Evolutionary conservation across 1,140 invertebrate species (phyloP), one percentile per base, ranked within the genome.

Genomic region (Heliconius congener): DNA sequence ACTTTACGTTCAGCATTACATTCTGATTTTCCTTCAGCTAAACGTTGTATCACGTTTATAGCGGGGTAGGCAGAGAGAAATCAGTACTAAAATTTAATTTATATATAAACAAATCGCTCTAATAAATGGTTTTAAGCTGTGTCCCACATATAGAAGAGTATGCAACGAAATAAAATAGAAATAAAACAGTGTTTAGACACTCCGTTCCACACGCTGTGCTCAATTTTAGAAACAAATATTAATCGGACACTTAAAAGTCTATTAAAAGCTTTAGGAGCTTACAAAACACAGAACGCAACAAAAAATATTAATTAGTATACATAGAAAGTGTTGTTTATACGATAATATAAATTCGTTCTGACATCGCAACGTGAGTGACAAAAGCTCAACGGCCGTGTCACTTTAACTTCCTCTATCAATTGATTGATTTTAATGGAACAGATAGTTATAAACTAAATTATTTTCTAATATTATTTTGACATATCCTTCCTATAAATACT

Each of bases 281-380:
- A 66, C 60, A 5, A 27, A 66, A 30, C 11, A 27, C 60, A 16
- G 11, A 13, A 16, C 8, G 23, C 13, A 66, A 13, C 23, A 30
- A 66, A 66, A 66, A 27, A 60, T n/a, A 60, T 16, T 66, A 66
- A 66, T 66, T 66, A 66, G 60, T 66, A 23, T 27, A 66, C 9
- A 30, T 66, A 66, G 60, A 66, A 66, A 66, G 60, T 66, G 9
- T 66, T 30, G 60, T 66, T 16, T 30, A 30, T 3, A 27, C 27
- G 60, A 66, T 30, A 30, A 66, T 66, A 30, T 27, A 30, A 66
- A 66, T 66, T 30, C 27, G 27, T 30, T 66, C 11, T 66, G 60
- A 66, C 60, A 66, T 30, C 60, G 60, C 27, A 16, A 66, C 23
- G 60, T 66, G 23, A 66, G 11, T 66, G 60, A 66, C 60, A 66